phyloP scores from a whole-genome alignment of 1,140 invertebrate species.

The Atta texana region DNA sequence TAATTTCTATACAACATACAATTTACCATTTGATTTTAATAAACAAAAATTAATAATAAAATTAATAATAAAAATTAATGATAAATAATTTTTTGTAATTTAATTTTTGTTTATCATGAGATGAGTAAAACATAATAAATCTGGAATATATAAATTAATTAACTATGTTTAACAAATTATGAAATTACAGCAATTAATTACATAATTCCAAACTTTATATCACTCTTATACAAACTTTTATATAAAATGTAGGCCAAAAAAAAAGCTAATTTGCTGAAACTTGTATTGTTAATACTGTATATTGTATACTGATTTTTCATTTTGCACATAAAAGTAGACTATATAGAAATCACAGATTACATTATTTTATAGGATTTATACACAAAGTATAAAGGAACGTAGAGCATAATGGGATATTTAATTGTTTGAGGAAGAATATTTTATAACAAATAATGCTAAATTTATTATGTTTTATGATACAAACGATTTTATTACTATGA shows the following conservation, averaged over 20 bases:
- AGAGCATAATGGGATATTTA: no score
- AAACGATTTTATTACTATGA: no score
- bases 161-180: background rate
- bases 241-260: background rate
- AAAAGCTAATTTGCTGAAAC: background rate
- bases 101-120: background rate
- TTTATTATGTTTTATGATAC: no score
- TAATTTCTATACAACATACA: background rate
- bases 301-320: background rate
- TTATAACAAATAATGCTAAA: no score
- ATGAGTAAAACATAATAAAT: slow-evolving; percentile 2
- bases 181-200: background rate
- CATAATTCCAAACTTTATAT: slow-evolving; percentile 7
- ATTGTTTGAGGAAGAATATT: no score
- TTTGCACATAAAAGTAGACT: background rate
- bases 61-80: no score
- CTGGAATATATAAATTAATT: slow-evolving; percentile 2
- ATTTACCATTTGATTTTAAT: background rate
- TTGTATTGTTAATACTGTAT: background rate
- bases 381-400: background rate
- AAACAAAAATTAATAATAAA: slow-evolving; percentile 28
- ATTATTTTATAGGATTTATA: background rate
- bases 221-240: background rate
- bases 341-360: background rate
- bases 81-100: slow-evolving; percentile 5